Evolutionary conservation across 2,797 vertebrate species (phyloP).

Genomic region (Helicolenus hilgendorfi): DNA sequence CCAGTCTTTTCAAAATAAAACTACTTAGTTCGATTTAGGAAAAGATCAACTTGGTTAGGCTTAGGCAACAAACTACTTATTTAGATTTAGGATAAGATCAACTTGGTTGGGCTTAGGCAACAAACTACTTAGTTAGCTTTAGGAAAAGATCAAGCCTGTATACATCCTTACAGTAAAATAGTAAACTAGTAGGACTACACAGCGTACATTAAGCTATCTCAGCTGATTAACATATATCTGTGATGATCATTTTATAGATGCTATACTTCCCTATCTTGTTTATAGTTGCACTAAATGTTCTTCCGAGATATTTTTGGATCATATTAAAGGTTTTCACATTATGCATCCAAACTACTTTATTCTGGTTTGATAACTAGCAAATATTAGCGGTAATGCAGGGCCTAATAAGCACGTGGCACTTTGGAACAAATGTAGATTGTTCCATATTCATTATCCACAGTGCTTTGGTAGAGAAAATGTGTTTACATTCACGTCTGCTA

Average conservation of each 20-base stretch:
- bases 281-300: background rate
- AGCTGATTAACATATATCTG: background rate
- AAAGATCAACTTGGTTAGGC: too few species aligned
- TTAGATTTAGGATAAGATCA: too few species aligned
- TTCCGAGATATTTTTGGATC: background rate
- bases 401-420: constrained; percentile 13
- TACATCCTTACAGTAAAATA: background rate
- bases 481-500: constrained; percentile 20
- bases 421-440: constrained; percentile 10
- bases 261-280: background rate
- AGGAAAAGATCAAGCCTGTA: too few species aligned
- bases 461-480: constrained; percentile 19
- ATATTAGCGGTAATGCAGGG: background rate
- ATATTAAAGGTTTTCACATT: background rate
- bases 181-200: too few species aligned
- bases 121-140: too few species aligned
- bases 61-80: too few species aligned
- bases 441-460: constrained; percentile 33
- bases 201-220: background rate
- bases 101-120: too few species aligned
- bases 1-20: too few species aligned
- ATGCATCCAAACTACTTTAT: background rate
- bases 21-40: too few species aligned
- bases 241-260: background rate
- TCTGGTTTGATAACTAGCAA: background rate